Base-by-base conservation (phyloP, 2,888 invertebrate species). In the Melolontha melolontha region DNA sequence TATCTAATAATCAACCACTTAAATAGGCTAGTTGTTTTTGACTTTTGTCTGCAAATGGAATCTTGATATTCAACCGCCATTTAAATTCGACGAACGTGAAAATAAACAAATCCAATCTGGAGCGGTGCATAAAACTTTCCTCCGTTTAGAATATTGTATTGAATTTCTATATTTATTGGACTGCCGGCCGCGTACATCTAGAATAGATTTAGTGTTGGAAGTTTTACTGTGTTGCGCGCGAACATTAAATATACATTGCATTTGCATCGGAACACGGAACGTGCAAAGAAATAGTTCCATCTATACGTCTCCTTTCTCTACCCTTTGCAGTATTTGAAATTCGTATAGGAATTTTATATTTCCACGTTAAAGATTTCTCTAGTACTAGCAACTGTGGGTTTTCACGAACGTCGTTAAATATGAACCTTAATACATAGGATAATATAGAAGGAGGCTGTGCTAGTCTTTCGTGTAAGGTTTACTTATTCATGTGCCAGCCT, bases 81-180 rank as follows among this genome's bases (percentile, higher is more conserved):
- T 34, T 34, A 34, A 34, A 34, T 8, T 34, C 34, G 34, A 34
- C 34, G 10, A 10, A 34, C 5, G 50, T 17, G 63, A 49, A 63
- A 27, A 63, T 63, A 63, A 63, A 63, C 63, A 63, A 63, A 63
- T 49, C 63, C 63, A n/a, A 49, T 47, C 63, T 47, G 47, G 49
- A 63, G 44, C 63, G 49, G 22, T 49, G 47, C 63, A 47, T 41
- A 65, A 65, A 65, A 65, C 42, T 65, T 54, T 54, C 39, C 52
- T 40, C 51, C 51, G 64, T 51, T 64, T 64, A 64, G 64, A 64
- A 64, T 64, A 64, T 65, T 54, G 64, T 65, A 65, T 65, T 65
- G 64, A 65, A 65, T 51, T 65, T 65, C 40, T 65, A 44, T 65
- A 65, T 65, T 65, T 65, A 65, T 65, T 54, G 64, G 41, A 27